phyloP scores from a whole-genome alignment of 2,888 invertebrate genomes.

The Polymixis lichenea region DNA sequence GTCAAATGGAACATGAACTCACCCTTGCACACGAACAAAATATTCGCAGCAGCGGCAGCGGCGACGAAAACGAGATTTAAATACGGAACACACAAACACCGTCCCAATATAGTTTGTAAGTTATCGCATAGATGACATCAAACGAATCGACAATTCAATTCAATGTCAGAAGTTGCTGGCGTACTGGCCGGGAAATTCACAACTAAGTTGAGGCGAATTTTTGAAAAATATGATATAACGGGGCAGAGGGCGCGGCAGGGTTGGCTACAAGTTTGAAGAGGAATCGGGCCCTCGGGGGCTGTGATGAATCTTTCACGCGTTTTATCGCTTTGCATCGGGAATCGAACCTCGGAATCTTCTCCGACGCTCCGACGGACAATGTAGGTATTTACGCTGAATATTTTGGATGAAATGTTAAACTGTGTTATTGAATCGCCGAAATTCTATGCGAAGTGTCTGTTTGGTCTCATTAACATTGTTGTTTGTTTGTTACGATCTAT shows the following conservation, averaged over 20 bases:
- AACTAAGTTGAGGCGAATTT: conserved; percentile 81
- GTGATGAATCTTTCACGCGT: conserved; percentile 89
- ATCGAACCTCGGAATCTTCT: conserved; percentile 82
- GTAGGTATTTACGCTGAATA: conserved; percentile 63
- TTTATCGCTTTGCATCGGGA: conserved; percentile 87
- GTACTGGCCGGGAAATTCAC: conserved; percentile 74
- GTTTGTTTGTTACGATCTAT: conserved; percentile 15
- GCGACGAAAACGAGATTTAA: conserved; percentile 58
- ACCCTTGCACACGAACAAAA: conserved; percentile 31
- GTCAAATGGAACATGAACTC: conserved; percentile 21
- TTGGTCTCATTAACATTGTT: conserved; percentile 48
- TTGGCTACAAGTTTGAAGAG: conserved; percentile 85
- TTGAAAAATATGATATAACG: conserved; percentile 89
- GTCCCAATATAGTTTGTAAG: conserved; percentile 63
- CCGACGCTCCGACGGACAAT: conserved; percentile 56
- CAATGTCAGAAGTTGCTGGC: conserved; percentile 79
- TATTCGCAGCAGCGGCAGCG: conserved; percentile 42
- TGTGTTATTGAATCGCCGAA: conserved; percentile 56
- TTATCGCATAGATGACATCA: conserved; percentile 69
- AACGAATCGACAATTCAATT: conserved; percentile 77
- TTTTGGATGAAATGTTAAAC: conserved; percentile 58
- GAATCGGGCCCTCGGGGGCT: conserved; percentile 85
- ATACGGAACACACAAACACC: conserved; percentile 53
- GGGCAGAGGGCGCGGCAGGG: conserved; percentile 77
- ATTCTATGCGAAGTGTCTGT: conserved; percentile 38